Percentiles rank a stretch among this genome's conserved stretches.
Conservation (phyloP, 2,888 invertebrate species). For the Trileptium ribeirensis region DNA sequence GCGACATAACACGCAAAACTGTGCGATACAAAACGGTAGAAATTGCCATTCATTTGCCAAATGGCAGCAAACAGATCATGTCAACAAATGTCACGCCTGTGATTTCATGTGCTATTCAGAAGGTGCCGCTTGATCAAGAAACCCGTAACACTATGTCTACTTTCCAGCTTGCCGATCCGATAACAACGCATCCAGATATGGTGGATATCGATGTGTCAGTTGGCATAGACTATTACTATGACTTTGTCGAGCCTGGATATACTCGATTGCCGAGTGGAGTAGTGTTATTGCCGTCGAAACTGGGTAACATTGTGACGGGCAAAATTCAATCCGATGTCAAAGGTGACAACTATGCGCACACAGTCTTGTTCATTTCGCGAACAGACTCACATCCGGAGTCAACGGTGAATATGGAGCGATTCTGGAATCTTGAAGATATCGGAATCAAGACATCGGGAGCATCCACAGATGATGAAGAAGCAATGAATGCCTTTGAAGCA, state of each 20-base stretch:
- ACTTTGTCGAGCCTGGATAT: neutral
- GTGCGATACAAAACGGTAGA: neutral
- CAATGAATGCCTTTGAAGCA: neutral
- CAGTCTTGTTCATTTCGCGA: neutral
- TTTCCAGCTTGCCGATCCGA: neutral
- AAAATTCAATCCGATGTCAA: neutral
- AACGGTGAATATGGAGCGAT: too few species aligned
- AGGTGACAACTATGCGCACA: neutral
- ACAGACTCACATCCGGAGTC: neutral
- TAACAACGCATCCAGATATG: neutral
- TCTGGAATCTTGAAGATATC: too few species aligned
- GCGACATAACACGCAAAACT: neutral
- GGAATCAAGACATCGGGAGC: too few species aligned
- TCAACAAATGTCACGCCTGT: neutral
- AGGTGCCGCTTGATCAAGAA: neutral
- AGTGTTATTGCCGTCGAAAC: neutral
- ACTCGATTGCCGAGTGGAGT: neutral
- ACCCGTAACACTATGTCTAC: neutral
- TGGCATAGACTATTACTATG: neutral
- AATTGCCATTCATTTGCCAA: neutral
- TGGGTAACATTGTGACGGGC: neutral
- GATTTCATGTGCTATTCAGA: neutral
- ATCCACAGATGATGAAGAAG: conserved; percentile 16
- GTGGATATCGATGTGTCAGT: neutral
- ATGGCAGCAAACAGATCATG: neutral